phyloP scores from a whole-genome alignment of 2,113 vertebrate species.

The Felis chaus region DNA sequence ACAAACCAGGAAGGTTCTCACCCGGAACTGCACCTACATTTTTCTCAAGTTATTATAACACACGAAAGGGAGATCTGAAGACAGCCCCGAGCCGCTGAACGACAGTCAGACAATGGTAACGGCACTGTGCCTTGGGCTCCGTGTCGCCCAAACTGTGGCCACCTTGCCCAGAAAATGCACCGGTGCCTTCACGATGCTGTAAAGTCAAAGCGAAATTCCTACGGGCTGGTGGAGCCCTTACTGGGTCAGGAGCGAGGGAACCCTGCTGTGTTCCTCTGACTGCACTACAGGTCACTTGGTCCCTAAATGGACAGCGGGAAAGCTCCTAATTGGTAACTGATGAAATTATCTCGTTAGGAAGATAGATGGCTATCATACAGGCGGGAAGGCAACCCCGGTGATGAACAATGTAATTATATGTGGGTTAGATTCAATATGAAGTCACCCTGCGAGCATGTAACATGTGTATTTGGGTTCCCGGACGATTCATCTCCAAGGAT shows the following conservation, averaged over 20 bases:
- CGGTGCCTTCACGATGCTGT: fast-evolving
- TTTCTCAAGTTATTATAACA: not conserved
- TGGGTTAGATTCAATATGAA: not conserved
- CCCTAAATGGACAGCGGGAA: not conserved
- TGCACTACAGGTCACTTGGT: not conserved
- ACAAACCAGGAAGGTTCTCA: not conserved
- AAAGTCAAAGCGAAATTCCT: fast-evolving
- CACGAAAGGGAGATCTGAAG: not conserved
- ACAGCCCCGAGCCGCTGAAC: fast-evolving
- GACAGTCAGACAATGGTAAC: fast-evolving
- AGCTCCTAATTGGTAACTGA: not conserved
- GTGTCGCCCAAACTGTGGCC: fast-evolving
- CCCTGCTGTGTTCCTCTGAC: too few relatives aligned
- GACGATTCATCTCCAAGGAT: not conserved
- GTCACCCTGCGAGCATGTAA: not conserved
- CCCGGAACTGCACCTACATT: not conserved
- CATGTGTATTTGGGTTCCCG: not conserved
- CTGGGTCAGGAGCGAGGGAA: fast-evolving
- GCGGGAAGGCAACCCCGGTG: fast-evolving
- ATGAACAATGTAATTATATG: not conserved
- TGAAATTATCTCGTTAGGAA: not conserved
- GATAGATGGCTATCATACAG: not conserved
- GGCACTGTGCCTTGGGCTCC: fast-evolving
- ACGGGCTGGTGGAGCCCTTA: fast-evolving
- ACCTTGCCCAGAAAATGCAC: fast-evolving